These are phyloP conservation scores for Morelia viridis DNA, from an alignment of 2,797 vertebrate genomes.

Conservation along the genomic window DNA sequence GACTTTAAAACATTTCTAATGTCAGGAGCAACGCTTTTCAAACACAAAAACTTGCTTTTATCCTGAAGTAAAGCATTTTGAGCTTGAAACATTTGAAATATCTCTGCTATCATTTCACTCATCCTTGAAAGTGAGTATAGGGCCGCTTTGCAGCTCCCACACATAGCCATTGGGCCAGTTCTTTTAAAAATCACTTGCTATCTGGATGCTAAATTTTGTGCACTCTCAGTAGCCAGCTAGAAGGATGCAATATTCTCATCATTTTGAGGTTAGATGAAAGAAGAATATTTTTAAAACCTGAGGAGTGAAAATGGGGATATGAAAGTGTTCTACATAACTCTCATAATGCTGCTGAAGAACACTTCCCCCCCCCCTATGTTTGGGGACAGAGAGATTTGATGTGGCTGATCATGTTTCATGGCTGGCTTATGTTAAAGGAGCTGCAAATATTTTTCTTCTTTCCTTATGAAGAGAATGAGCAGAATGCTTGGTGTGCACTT, in stretches of 20 bases:
- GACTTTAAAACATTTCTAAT: neutral
- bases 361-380: neutral
- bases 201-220: neutral
- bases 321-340: neutral
- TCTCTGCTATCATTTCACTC: neutral
- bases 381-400: neutral
- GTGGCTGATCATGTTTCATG: neutral
- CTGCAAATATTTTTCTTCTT: neutral
- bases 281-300: neutral
- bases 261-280: neutral
- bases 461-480: neutral
- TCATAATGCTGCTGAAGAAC: neutral
- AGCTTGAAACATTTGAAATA: neutral
- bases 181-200: neutral
- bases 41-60: neutral
- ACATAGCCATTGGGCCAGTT: neutral
- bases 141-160: neutral
- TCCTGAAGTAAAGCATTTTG: neutral
- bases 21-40: neutral
- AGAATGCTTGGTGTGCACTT: neutral
- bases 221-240: neutral
- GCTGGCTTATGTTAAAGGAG: neutral
- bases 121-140: neutral
- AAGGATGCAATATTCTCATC: neutral
- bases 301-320: neutral